Percentiles rank a stretch among this genome's conserved stretches.
Conservation (phyloP, 2,888 invertebrate species). For the Polymixis flavicincta region DNA sequence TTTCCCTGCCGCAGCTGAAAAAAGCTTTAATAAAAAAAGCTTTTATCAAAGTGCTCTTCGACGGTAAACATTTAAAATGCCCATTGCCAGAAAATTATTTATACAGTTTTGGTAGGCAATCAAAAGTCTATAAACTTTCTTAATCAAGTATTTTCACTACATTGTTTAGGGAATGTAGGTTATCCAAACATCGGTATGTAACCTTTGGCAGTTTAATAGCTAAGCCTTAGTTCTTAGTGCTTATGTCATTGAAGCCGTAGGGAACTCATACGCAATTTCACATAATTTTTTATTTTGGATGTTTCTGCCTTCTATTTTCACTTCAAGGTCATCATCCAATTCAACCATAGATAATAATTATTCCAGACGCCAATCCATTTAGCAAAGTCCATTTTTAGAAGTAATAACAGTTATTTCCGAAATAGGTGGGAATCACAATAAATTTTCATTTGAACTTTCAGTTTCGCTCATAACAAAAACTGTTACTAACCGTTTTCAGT, state of each 20-base stretch:
- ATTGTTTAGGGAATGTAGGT: background rate
- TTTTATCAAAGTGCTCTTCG: background rate
- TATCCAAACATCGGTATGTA: background rate
- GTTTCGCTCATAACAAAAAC: constrained; percentile 5
- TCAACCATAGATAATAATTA: constrained; percentile 4
- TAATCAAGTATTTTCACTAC: background rate
- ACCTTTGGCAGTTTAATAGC: background rate
- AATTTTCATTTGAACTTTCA: constrained; percentile 3
- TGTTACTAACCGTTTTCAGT: constrained; percentile 21
- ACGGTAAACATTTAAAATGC: background rate
- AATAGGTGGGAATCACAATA: background rate
- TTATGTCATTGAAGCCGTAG: background rate
- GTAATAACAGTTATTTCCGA: background rate
- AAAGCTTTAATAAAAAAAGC: background rate
- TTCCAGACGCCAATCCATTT: background rate
- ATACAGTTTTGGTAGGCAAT: background rate
- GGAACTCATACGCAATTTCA: background rate
- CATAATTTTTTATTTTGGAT: background rate
- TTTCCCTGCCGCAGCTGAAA: background rate
- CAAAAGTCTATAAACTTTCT: background rate
- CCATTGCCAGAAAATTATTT: background rate
- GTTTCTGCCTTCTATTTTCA: background rate
- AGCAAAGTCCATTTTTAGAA: background rate
- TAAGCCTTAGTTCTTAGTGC: background rate
- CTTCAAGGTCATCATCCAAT: background rate